phyloP scores from a whole-genome alignment of 1,140 invertebrate species.

The Drosophila pandora region DNA sequence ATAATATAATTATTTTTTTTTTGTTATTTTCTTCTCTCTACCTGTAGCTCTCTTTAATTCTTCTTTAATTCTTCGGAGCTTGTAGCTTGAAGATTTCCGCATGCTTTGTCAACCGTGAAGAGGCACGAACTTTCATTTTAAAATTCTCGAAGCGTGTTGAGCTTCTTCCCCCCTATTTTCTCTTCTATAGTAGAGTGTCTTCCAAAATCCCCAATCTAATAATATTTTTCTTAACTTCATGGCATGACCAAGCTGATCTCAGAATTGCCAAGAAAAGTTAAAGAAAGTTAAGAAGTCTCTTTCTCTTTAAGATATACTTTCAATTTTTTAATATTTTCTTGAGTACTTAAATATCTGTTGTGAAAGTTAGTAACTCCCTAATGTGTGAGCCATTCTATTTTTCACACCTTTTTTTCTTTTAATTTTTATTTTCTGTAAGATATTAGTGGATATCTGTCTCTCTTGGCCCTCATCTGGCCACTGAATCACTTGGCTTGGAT shows the following conservation, averaged over 20 bases:
- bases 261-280: constrained; percentile 17
- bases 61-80: constrained; percentile 20
- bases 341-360: constrained; percentile 24
- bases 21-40: constrained; percentile 4
- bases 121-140: constrained; percentile 81
- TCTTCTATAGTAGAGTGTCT: neutral
- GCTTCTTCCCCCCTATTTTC: constrained; percentile 27
- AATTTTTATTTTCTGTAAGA: neutral
- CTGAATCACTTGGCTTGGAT: constrained; percentile 43
- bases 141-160: constrained; percentile 71
- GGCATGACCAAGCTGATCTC: constrained; percentile 19
- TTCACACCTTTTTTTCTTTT: constrained; percentile 70
- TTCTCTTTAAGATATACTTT: constrained; percentile 29
- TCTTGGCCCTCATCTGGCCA: constrained; percentile 21
- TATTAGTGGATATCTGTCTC: neutral
- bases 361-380: constrained; percentile 52
- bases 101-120: constrained; percentile 80
- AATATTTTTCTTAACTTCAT: no score
- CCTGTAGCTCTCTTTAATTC: constrained; percentile 1
- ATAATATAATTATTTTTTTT: constrained; percentile 71
- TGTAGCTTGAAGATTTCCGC: constrained; percentile 62
- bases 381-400: constrained; percentile 37
- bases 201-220: no score
- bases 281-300: constrained; percentile 54
- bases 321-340: constrained; percentile 5